These are phyloP conservation scores for Spinus olivaceus DNA, from an alignment of 2,797 vertebrate species.

Conservation along the genomic window DNA sequence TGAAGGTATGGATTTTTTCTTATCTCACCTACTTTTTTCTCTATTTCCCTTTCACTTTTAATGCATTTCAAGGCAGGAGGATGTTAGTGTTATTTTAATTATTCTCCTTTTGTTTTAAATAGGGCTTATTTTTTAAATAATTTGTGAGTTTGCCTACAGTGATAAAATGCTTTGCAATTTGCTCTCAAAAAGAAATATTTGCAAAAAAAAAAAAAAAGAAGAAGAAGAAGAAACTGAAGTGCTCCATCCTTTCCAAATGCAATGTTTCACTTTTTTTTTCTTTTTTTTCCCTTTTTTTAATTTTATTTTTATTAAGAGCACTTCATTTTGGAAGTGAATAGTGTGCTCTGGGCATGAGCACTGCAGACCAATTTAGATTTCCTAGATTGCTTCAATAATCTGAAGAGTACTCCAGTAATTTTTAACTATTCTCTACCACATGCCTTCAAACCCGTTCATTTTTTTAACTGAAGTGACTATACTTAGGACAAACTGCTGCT, in stretches of 20 bases:
- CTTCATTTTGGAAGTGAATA: constrained; percentile 71
- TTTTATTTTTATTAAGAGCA: constrained; percentile 34
- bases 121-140: constrained; percentile 20
- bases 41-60: background rate
- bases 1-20: background rate
- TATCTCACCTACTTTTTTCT: background rate
- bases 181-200: constrained; percentile 64
- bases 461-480: constrained; percentile 18
- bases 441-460: constrained; percentile 25
- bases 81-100: background rate
- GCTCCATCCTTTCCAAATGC: constrained; percentile 59
- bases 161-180: constrained; percentile 44
- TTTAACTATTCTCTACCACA: constrained; percentile 28
- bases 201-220: constrained; percentile 1
- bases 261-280: constrained; percentile 2
- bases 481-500: constrained; percentile 20
- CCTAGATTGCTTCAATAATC: constrained; percentile 55
- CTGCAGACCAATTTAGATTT: constrained; percentile 64
- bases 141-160: constrained; percentile 18
- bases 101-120: background rate
- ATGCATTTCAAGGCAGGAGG: background rate
- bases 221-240: background rate
- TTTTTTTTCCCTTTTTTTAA: background rate
- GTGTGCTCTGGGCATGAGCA: constrained; percentile 50
- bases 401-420: constrained; percentile 67